Percentiles rank a stretch among this genome's conserved stretches.
Conservation (phyloP, 2,888 invertebrate species). For the Drosophila parthenogenetica region DNA sequence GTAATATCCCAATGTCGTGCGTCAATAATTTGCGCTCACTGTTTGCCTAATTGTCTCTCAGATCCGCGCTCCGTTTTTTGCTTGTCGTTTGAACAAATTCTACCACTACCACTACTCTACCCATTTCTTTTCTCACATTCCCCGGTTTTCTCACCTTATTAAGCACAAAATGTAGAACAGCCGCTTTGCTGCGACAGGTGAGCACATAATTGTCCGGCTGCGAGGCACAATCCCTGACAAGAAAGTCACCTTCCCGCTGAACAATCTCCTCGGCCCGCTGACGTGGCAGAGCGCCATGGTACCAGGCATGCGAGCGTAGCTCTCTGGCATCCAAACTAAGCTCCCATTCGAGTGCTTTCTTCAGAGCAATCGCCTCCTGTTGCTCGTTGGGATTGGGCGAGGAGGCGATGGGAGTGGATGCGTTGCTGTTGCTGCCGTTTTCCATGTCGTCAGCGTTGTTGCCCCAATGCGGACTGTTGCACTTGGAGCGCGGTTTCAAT, state of each 20-base stretch:
- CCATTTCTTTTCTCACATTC: no score
- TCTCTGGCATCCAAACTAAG: constrained; percentile 93
- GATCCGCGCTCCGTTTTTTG: constrained; percentile 16
- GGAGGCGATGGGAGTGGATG: constrained; percentile 57
- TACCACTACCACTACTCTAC: no score
- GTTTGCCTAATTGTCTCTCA: constrained; percentile 67
- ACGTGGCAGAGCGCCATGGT: constrained; percentile 94
- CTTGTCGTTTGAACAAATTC: no score
- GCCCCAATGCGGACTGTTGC: constrained; percentile 65
- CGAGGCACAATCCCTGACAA: constrained; percentile 96
- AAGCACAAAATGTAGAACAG: constrained; percentile 95
- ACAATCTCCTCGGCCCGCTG: constrained; percentile 93
- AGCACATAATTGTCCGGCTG: constrained; percentile 98
- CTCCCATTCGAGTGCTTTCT: constrained; percentile 92
- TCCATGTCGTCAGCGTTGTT: constrained; percentile 41
- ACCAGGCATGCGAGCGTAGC: constrained; percentile 96
- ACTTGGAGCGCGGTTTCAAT: constrained; percentile 65
- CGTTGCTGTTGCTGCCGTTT: constrained; percentile 55
- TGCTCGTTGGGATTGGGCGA: constrained; percentile 78
- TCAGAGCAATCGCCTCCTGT: constrained; percentile 84
- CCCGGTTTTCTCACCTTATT: constrained; percentile 94
- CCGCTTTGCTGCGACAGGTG: constrained; percentile 92
- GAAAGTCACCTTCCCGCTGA: constrained; percentile 93
- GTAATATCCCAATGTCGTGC: constrained; percentile 62
- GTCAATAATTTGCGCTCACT: constrained; percentile 65